A percentile compares a stretch with the other conserved stretches of the same genome.
Evolutionary conservation across 2,888 invertebrate species (phyloP).

Genomic region (Odontocerum albicorne): DNA sequence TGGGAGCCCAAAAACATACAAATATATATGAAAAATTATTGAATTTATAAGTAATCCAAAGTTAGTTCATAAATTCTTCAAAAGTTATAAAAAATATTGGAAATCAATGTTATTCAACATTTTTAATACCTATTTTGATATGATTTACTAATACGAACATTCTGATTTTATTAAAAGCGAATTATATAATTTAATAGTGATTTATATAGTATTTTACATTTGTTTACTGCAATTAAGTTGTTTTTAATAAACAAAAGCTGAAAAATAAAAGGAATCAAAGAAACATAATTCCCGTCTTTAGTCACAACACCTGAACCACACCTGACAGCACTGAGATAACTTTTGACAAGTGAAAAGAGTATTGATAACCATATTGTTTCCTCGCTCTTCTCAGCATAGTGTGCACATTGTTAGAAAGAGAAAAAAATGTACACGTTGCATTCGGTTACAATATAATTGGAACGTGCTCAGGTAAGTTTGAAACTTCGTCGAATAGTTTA

Average conservation of each 20-base stretch:
- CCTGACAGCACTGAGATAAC: conserved; percentile 16
- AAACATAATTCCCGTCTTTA: background rate
- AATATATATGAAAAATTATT: too few relatives aligned
- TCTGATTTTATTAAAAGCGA: too few relatives aligned
- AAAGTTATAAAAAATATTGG: too few relatives aligned
- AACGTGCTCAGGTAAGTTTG: conserved; percentile 29
- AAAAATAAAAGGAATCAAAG: background rate
- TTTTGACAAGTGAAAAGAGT: conserved; percentile 14
- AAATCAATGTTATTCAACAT: too few relatives aligned
- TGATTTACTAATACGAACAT: too few relatives aligned
- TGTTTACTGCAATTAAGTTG: too few relatives aligned
- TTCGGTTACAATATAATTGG: conserved; percentile 9
- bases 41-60: too few relatives aligned
- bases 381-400: background rate
- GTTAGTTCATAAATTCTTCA: too few relatives aligned
- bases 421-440: conserved; percentile 25
- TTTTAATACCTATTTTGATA: too few relatives aligned
- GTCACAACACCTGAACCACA: conserved; percentile 12
- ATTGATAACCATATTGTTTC: conserved; percentile 18
- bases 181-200: too few relatives aligned
- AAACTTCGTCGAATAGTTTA: conserved; percentile 25
- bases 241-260: background rate
- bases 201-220: too few relatives aligned
- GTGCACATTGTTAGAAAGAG: conserved; percentile 7
- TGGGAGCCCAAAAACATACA: too few relatives aligned